Evolutionary conservation across 2,888 invertebrate species (phyloP).

Genomic region (Thecocarcelia acutangulata): DNA sequence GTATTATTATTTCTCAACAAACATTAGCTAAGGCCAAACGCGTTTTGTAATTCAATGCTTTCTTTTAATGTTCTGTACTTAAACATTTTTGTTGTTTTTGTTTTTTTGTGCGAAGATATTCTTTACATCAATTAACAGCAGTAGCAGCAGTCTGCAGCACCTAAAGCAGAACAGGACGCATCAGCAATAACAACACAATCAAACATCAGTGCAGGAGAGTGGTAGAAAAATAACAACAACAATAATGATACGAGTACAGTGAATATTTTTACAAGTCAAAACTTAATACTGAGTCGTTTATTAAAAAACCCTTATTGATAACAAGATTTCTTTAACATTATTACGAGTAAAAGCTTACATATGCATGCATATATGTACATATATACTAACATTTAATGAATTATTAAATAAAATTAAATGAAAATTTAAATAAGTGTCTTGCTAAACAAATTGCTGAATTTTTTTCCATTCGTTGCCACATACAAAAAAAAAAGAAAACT

Average conservation of each 20-base stretch:
- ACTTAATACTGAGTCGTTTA: constrained; percentile 20
- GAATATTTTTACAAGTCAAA: constrained; percentile 2
- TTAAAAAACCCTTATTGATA: constrained; percentile 33
- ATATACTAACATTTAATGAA: neutral
- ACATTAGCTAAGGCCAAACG: too few species aligned
- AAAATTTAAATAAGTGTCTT: constrained; percentile 51
- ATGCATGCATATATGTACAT: neutral
- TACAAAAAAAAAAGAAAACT: constrained; percentile 10
- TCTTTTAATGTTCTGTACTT: neutral
- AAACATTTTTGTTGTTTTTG: constrained; percentile 6
- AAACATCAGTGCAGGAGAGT: constrained; percentile 21
- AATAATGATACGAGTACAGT: constrained; percentile 14
- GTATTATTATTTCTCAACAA: too few species aligned
- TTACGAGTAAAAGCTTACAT: constrained; percentile 1
- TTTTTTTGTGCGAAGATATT: constrained; percentile 25
- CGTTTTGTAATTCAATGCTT: neutral
- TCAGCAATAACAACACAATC: constrained; percentile 17
- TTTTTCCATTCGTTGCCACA: constrained; percentile 20
- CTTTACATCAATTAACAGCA: constrained; percentile 25
- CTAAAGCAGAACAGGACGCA: constrained; percentile 5
- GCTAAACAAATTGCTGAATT: constrained; percentile 54
- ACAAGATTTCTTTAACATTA: constrained; percentile 21
- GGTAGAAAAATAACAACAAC: constrained; percentile 27
- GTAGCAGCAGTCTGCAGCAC: constrained; percentile 22
- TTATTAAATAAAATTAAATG: neutral